Conservation (phyloP, 2,888 invertebrate species). For the Tupiocoris notatus region DNA sequence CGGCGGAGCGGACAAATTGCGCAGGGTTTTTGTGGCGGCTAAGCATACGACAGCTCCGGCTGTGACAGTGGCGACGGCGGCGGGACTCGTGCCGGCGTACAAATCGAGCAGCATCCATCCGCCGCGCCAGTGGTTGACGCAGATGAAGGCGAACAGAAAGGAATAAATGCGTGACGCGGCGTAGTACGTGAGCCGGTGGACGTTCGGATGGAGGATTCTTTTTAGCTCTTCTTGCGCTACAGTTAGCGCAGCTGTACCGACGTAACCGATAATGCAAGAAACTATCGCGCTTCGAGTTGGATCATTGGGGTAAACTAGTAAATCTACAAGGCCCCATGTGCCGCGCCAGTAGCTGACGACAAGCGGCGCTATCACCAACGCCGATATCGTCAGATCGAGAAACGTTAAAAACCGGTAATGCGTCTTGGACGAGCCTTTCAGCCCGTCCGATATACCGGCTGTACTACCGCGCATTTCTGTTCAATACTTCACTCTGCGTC, state of each 20-base stretch:
- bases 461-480: constrained; percentile 63
- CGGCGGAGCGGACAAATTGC: constrained; percentile 81
- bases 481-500: not conserved
- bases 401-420: constrained; percentile 63
- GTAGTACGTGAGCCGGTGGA: constrained; percentile 67
- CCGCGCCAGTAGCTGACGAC: constrained; percentile 86
- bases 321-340: constrained; percentile 76
- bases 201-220: constrained; percentile 65
- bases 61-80: constrained; percentile 61
- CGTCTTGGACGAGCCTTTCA: constrained; percentile 59
- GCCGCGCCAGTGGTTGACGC: constrained; percentile 86
- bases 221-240: constrained; percentile 65
- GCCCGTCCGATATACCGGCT: constrained; percentile 64
- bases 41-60: constrained; percentile 68
- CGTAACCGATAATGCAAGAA: constrained; percentile 69
- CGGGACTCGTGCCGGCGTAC: constrained; percentile 60
- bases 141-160: constrained; percentile 70
- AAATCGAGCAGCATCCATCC: constrained; percentile 75
- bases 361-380: constrained; percentile 71
- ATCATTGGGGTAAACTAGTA: constrained; percentile 66
- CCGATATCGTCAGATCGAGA: constrained; percentile 71
- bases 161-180: constrained; percentile 72
- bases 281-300: constrained; percentile 63
- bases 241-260: constrained; percentile 69
- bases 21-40: constrained; percentile 66